Conservation (phyloP, 2,797 vertebrate genomes). For the Hirundo rustica region DNA sequence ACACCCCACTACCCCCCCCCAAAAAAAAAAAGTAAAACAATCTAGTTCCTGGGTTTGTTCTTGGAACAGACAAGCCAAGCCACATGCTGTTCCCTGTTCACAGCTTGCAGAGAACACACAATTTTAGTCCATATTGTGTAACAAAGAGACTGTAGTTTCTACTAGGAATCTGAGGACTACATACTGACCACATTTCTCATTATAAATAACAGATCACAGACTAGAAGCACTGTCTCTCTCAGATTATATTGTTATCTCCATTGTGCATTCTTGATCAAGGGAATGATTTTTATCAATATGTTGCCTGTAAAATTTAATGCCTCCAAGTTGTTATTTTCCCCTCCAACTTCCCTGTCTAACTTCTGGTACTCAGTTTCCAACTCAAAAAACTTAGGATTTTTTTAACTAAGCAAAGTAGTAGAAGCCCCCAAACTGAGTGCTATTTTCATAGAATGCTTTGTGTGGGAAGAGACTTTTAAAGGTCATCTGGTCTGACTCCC, state of each 20-base stretch:
- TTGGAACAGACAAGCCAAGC: background rate
- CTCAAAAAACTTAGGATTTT: background rate
- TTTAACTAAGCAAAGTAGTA: background rate
- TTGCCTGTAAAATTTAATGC: background rate
- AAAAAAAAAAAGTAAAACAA: background rate
- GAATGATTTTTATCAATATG: background rate
- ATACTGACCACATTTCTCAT: background rate
- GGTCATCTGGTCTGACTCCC: background rate
- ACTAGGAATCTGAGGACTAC: background rate
- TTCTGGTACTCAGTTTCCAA: background rate
- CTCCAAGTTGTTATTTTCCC: background rate
- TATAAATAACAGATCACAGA: background rate
- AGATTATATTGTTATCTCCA: background rate
- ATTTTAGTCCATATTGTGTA: background rate
- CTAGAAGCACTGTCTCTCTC: background rate
- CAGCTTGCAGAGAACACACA: background rate
- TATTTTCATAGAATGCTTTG: background rate
- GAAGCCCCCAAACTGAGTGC: background rate
- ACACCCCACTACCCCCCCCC: too few species aligned
- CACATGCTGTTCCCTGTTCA: background rate
- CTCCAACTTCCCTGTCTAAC: background rate
- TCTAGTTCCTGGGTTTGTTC: background rate
- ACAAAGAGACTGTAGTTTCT: background rate
- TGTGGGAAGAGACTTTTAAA: background rate
- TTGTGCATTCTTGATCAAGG: background rate